A percentile compares a stretch with the other conserved stretches of the same genome.
Conservation (phyloP, 2,888 invertebrate species). For the Microplitis deprimator region DNA sequence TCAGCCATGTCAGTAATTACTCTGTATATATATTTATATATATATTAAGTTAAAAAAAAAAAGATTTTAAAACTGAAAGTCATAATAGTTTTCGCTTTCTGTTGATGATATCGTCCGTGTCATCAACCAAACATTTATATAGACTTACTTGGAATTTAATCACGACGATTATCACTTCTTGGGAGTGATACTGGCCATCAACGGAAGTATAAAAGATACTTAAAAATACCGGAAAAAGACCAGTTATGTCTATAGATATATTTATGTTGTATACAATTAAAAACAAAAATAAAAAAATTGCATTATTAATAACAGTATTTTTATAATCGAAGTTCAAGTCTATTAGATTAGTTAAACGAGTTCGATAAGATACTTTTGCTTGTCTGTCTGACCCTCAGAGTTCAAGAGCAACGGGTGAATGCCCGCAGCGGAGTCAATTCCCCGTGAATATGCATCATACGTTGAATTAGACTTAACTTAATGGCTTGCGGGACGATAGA, state of each 20-base stretch:
- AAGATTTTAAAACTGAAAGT: not conserved
- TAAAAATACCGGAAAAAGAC: not conserved
- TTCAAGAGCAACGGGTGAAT: slow-evolving; percentile 68
- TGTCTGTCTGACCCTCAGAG: slow-evolving; percentile 66
- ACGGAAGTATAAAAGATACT: slow-evolving; percentile 13
- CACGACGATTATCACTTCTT: slow-evolving; percentile 20
- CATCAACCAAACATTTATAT: not conserved
- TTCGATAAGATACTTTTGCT: slow-evolving; percentile 38
- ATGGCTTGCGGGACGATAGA: slow-evolving; percentile 42
- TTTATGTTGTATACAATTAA: not conserved
- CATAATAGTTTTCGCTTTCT: not conserved
- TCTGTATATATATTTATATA: too few relatives aligned
- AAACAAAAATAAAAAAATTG: too few relatives aligned
- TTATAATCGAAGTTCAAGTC: not conserved
- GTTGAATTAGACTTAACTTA: slow-evolving; percentile 45
- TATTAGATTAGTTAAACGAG: slow-evolving; percentile 1
- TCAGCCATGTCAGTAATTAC: too few relatives aligned
- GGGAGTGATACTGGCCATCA: slow-evolving; percentile 6
- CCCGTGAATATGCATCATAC: slow-evolving; percentile 41
- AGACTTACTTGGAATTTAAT: slow-evolving; percentile 15
- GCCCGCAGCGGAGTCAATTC: slow-evolving; percentile 55
- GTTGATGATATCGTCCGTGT: not conserved
- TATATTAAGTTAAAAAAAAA: not conserved
- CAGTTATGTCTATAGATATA: not conserved
- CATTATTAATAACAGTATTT: slow-evolving; percentile 16